These are phyloP conservation scores for Lutraria rhynchaena DNA, from an alignment of 1,140 invertebrate genomes.

Conservation along the genomic window DNA sequence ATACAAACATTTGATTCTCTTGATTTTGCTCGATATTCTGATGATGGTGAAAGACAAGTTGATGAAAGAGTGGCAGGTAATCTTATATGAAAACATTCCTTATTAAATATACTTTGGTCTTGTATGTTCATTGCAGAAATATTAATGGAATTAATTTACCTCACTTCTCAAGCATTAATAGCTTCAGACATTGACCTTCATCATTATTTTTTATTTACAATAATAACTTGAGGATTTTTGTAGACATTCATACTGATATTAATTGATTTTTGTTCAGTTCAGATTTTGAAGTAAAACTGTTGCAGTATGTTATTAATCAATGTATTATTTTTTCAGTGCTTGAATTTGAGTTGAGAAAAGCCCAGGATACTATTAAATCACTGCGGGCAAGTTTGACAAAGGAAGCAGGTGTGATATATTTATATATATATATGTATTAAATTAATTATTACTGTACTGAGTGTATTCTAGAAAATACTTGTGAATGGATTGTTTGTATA, in stretches of 20 bases:
- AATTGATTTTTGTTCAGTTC: too few relatives aligned
- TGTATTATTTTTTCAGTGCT: conserved; percentile 84
- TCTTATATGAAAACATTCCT: too few relatives aligned
- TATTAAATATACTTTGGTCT: too few relatives aligned
- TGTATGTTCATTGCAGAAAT: too few relatives aligned
- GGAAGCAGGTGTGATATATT: conserved; percentile 78
- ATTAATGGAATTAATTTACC: too few relatives aligned
- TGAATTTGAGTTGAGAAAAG: conserved; percentile 95
- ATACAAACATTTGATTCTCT: conserved; percentile 94
- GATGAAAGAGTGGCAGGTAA: conserved; percentile 89
- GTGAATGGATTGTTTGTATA: conserved; percentile 33
- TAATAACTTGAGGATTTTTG: too few relatives aligned
- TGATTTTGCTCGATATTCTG: conserved; percentile 93
- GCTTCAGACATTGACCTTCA: too few relatives aligned
- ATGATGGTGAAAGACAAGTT: conserved; percentile 90
- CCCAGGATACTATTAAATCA: conserved; percentile 92
- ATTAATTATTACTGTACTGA: conserved; percentile 5
- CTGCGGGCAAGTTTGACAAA: conserved; percentile 90
- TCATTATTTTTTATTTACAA: too few relatives aligned
- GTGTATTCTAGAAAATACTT: conserved; percentile 1
- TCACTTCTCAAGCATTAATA: too few relatives aligned
- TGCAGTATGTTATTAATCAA: background rate
- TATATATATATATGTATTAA: conserved; percentile 19
- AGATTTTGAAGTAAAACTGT: too few relatives aligned
- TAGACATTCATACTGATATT: too few relatives aligned